These are phyloP conservation scores for Vicugna pacos DNA, from an alignment of 2,113 vertebrate genomes.

Conservation along the genomic window DNA sequence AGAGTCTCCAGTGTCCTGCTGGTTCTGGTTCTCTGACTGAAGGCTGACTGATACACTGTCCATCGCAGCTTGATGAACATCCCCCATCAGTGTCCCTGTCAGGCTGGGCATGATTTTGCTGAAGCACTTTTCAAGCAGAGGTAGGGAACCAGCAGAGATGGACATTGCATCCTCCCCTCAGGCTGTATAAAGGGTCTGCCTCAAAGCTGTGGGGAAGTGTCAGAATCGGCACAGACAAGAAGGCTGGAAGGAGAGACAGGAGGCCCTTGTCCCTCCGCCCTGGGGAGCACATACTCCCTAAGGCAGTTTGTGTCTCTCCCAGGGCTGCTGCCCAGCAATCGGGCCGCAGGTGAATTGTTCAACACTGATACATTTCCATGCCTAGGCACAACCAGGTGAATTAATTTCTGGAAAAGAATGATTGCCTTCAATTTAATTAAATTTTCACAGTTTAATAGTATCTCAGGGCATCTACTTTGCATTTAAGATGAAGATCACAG, in stretches of 20 bases:
- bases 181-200: neutral
- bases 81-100: too few species aligned
- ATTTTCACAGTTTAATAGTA: slow-evolving; percentile 72
- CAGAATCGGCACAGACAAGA: neutral
- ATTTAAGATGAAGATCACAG: slow-evolving; percentile 73
- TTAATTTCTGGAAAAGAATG: slow-evolving; percentile 41
- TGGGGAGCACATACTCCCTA: rapidly evolving
- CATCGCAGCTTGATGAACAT: too few species aligned
- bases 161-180: neutral
- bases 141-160: neutral
- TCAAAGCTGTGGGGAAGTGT: neutral
- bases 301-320: neutral
- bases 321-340: neutral
- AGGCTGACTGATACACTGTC: neutral
- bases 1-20: neutral
- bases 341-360: neutral
- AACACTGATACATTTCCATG: neutral
- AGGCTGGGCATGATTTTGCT: too few species aligned
- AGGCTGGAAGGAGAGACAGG: neutral
- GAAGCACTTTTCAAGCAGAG: neutral
- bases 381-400: slow-evolving; percentile 31
- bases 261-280: neutral
- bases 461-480: slow-evolving; percentile 74
- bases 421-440: slow-evolving; percentile 64
- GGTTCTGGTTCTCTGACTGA: neutral